A percentile compares a stretch with the other conserved stretches of the same genome.
phyloP scores from a whole-genome alignment of 2,797 vertebrate species.

The Lagodon rhomboides region DNA sequence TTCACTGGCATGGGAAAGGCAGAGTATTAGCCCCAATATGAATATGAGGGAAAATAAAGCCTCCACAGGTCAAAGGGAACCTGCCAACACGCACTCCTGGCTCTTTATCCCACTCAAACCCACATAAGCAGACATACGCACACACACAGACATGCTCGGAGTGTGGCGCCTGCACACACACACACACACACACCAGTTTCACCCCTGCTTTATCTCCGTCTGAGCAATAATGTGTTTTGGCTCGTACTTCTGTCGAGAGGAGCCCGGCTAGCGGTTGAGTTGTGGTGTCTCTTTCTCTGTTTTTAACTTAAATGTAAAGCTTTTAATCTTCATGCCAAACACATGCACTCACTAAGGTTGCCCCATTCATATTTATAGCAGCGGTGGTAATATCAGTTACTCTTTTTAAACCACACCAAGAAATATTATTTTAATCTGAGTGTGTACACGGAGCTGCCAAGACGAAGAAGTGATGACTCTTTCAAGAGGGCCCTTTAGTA shows the following conservation, averaged over 20 bases:
- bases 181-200: conserved; percentile 6
- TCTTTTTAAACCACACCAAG: conserved; percentile 22
- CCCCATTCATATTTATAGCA: conserved; percentile 57
- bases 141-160: conserved; percentile 4
- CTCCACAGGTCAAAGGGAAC: conserved; percentile 78
- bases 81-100: conserved; percentile 71
- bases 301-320: conserved; percentile 51
- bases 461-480: conserved; percentile 11
- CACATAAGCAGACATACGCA: conserved; percentile 53
- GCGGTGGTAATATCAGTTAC: conserved; percentile 42
- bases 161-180: conserved; percentile 17
- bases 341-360: conserved; percentile 48
- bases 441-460: conserved; percentile 13
- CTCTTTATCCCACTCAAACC: conserved; percentile 67
- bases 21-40: conserved; percentile 73
- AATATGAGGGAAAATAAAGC: conserved; percentile 79
- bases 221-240: conserved; percentile 54
- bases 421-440: conserved; percentile 37
- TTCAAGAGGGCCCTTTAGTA: conserved; percentile 2
- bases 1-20: conserved; percentile 81
- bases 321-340: conserved; percentile 68
- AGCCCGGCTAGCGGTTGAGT: conserved; percentile 38
- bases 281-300: conserved; percentile 33
- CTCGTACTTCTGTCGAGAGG: conserved; percentile 51
- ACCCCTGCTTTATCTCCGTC: conserved; percentile 59